Evolutionary conservation across 2,888 invertebrate genomes (phyloP).

Genomic region (Drosophila neotestacea): DNA sequence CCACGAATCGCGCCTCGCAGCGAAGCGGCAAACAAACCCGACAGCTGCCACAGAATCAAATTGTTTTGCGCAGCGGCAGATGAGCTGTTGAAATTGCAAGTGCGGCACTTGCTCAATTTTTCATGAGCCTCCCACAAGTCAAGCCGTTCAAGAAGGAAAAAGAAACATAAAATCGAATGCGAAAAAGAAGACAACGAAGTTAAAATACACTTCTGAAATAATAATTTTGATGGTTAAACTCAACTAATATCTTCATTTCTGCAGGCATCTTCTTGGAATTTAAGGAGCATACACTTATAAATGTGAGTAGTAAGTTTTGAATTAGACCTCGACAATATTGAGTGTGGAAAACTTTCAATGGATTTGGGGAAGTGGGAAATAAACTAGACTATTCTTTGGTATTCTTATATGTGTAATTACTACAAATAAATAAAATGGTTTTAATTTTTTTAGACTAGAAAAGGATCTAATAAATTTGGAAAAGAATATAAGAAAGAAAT

Average conservation of each 20-base stretch:
- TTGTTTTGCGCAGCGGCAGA: conserved; percentile 74
- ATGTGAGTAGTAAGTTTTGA: neutral
- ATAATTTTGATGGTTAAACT: too few species aligned
- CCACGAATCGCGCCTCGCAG: conserved; percentile 8
- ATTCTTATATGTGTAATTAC: too few species aligned
- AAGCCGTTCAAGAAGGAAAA: conserved; percentile 21
- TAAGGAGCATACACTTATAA: neutral
- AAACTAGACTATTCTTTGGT: too few species aligned
- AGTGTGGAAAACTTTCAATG: too few species aligned
- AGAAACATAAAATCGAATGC: neutral
- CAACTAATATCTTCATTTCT: neutral
- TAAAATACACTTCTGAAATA: conserved; percentile 33
- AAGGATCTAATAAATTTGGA: too few species aligned
- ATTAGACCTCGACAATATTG: too few species aligned
- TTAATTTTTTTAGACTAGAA: too few species aligned
- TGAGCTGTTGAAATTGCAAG: conserved; percentile 79
- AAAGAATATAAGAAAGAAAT: too few species aligned
- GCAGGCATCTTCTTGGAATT: neutral
- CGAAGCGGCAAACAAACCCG: conserved; percentile 15
- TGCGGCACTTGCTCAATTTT: conserved; percentile 78
- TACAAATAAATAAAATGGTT: too few species aligned
- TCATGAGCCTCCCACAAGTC: conserved; percentile 76
- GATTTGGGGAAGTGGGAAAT: too few species aligned
- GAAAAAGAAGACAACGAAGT: conserved; percentile 7
- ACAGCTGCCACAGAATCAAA: conserved; percentile 59